These are phyloP conservation scores for Urosaurus nigricauda DNA, from an alignment of 2,797 vertebrate species.

Conservation along the genomic window DNA sequence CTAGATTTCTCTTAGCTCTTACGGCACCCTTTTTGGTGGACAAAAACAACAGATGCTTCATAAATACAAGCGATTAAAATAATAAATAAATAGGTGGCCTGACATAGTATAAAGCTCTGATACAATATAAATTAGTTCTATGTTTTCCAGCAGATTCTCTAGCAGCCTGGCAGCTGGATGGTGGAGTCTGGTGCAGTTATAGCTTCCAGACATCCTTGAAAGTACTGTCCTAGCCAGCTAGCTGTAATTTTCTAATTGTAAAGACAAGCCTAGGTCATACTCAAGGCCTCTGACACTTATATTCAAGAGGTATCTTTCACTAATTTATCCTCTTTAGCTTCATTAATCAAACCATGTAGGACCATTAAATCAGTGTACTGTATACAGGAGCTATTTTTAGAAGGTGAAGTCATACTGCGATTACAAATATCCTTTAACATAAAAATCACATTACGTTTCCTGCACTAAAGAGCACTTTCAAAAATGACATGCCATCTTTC, in stretches of 20 bases:
- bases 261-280: background rate
- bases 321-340: conserved; percentile 28
- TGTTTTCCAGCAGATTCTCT: background rate
- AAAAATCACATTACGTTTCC: conserved; percentile 48
- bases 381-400: conserved; percentile 50
- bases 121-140: background rate
- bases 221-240: too few species aligned
- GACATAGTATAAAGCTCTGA: background rate
- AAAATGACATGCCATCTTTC: conserved; percentile 39
- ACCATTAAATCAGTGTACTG: background rate
- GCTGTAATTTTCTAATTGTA: background rate
- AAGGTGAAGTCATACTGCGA: conserved; percentile 35
- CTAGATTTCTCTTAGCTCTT: background rate
- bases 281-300: background rate
- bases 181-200: background rate
- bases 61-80: background rate
- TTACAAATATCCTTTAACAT: conserved; percentile 39
- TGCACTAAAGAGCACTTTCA: conserved; percentile 54
- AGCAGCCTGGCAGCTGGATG: background rate
- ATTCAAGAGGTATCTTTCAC: conserved; percentile 24
- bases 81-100: background rate
- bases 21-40: background rate
- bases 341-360: conserved; percentile 33
- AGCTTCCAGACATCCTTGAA: background rate
- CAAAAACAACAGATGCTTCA: background rate